phyloP scores from a whole-genome alignment of 2,888 invertebrate genomes.

The Troilus luridus region DNA sequence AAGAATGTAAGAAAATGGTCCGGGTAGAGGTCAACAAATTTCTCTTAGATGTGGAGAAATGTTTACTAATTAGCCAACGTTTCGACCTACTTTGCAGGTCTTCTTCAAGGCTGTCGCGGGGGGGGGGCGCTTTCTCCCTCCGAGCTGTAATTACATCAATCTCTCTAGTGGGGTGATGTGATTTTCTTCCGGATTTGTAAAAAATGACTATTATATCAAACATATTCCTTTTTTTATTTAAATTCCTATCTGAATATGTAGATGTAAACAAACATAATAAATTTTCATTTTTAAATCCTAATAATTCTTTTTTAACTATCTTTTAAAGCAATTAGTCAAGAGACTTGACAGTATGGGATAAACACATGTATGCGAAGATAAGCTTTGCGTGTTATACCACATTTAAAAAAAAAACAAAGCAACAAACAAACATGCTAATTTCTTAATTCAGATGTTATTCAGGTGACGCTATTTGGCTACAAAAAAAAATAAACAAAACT shows the following conservation, averaged over 20 bases:
- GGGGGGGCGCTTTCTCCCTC: no score
- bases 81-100: no score
- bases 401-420: neutral
- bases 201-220: neutral
- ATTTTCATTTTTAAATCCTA: neutral
- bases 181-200: no score
- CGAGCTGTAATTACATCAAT: no score
- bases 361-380: neutral
- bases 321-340: neutral
- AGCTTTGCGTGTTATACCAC: neutral
- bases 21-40: no score
- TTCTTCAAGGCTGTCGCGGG: no score
- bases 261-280: neutral
- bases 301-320: neutral
- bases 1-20: no score
- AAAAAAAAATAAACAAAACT: neutral
- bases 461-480: neutral
- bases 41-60: no score
- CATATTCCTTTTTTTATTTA: neutral
- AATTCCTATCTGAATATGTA: neutral
- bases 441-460: constrained; percentile 5
- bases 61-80: no score
- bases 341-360: neutral
- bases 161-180: no score
- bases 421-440: constrained; percentile 2